phyloP scores from a whole-genome alignment of 2,113 vertebrate species.

The Thermophis baileyi region DNA sequence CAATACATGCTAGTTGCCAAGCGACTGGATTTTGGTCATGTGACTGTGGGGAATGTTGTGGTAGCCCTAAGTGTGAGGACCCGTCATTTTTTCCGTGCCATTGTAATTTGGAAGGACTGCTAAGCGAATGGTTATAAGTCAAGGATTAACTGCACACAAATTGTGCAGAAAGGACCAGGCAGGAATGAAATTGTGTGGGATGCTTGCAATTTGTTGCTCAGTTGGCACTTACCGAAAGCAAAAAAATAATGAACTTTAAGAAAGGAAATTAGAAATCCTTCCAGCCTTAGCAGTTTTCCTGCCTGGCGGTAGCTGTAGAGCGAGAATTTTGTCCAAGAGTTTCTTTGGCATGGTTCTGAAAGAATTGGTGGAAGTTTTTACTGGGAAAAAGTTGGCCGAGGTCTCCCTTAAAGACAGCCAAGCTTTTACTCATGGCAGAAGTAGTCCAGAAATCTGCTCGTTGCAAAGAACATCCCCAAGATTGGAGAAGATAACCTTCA shows the following conservation, averaged over 20 bases:
- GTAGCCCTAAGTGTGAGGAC: not conserved
- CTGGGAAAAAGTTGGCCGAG: constrained; percentile 18
- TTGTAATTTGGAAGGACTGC: not conserved
- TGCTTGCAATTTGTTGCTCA: rapidly evolving
- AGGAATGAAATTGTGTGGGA: not conserved
- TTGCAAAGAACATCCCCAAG: not conserved
- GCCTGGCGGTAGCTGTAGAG: not conserved
- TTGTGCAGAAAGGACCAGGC: not conserved
- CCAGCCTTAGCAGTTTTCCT: constrained; percentile 28
- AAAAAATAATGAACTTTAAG: constrained; percentile 4
- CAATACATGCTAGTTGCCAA: not conserved
- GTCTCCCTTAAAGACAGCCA: not conserved
- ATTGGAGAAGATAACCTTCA: not conserved
- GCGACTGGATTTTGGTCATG: not conserved
- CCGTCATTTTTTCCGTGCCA: not conserved
- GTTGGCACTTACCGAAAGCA: not conserved
- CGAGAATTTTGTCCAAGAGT: not conserved
- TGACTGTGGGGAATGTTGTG: not conserved
- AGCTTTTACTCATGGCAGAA: not conserved
- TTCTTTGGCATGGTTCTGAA: rapidly evolving
- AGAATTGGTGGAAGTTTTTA: constrained; percentile 32
- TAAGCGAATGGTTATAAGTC: no score
- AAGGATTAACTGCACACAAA: not conserved
- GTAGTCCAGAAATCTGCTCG: rapidly evolving
- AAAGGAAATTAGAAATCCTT: constrained; percentile 2